Evolutionary conservation across 1,140 invertebrate genomes (phyloP).

Genomic region (Trypoxylus dichotomus): DNA sequence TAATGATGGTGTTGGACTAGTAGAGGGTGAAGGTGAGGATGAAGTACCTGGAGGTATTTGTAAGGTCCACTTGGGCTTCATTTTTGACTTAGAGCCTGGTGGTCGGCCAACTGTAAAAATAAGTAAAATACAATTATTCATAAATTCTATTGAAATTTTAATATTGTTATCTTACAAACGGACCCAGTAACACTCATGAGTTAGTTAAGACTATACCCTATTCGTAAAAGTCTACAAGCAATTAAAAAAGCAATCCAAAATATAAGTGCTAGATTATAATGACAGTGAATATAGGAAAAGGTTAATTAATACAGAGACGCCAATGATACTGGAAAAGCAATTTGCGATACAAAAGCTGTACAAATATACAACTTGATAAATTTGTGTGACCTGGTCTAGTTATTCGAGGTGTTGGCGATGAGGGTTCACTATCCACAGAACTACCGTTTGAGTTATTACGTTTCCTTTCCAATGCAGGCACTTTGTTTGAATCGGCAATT

Average conservation of each 20-base stretch:
- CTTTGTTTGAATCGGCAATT: conserved; percentile 39
- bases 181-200: no score
- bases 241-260: background rate
- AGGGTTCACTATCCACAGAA: conserved; percentile 59
- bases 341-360: conserved; percentile 1
- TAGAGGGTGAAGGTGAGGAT: conserved; percentile 40
- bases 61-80: conserved; percentile 49
- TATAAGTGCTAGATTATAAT: background rate
- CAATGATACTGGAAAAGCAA: background rate
- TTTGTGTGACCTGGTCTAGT: conserved; percentile 42
- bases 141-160: background rate
- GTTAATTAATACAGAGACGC: background rate
- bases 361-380: conserved; percentile 28
- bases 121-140: background rate
- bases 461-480: conserved; percentile 46
- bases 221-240: background rate
- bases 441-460: conserved; percentile 59
- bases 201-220: no score
- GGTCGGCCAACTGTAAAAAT: conserved; percentile 49
- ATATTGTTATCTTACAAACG: no score
- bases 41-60: conserved; percentile 52
- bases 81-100: conserved; percentile 52
- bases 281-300: no score
- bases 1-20: conserved; percentile 36
- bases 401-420: conserved; percentile 55